Conservation (phyloP, 1,140 invertebrate genomes). For the Phthorimaea operculella region DNA sequence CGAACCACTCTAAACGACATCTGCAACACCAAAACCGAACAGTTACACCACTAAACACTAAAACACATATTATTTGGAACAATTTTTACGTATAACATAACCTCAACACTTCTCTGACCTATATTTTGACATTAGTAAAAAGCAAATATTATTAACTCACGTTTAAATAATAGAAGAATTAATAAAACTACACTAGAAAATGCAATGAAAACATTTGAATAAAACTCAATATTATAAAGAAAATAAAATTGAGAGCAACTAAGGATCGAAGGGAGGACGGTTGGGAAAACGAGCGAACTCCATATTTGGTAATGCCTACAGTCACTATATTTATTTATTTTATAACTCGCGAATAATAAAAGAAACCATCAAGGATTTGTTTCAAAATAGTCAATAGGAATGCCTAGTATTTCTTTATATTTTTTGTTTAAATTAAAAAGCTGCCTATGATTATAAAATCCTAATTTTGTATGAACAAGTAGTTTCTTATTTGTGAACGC, state of each 20-base stretch:
- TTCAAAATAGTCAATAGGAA: not conserved
- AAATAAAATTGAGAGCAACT: slow-evolving; percentile 63
- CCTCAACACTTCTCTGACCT: slow-evolving; percentile 59
- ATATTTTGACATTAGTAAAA: slow-evolving; percentile 55
- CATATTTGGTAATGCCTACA: slow-evolving; percentile 70
- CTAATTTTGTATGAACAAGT: not conserved
- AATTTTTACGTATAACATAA: slow-evolving; percentile 59
- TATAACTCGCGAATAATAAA: slow-evolving; percentile 1
- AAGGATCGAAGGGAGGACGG: slow-evolving; percentile 66
- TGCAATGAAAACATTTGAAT: slow-evolving; percentile 63
- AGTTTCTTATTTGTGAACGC: slow-evolving; percentile 39
- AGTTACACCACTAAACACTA: slow-evolving; percentile 42
- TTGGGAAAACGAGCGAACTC: slow-evolving; percentile 68
- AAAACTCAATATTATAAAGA: slow-evolving; percentile 48
- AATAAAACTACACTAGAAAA: slow-evolving; percentile 53
- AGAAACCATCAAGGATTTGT: not conserved
- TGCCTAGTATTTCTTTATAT: not conserved
- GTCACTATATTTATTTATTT: slow-evolving; percentile 41
- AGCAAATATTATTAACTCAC: slow-evolving; percentile 43
- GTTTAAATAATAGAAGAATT: slow-evolving; percentile 53
- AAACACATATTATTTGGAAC: slow-evolving; percentile 36
- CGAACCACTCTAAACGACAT: slow-evolving; percentile 97
- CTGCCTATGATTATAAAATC: not conserved
- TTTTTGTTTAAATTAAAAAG: not conserved
- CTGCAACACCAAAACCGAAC: slow-evolving; percentile 57